Percentiles rank a stretch among this genome's conserved stretches.
Conservation (phyloP, 2,888 invertebrate genomes). For the Catocala nupta region DNA sequence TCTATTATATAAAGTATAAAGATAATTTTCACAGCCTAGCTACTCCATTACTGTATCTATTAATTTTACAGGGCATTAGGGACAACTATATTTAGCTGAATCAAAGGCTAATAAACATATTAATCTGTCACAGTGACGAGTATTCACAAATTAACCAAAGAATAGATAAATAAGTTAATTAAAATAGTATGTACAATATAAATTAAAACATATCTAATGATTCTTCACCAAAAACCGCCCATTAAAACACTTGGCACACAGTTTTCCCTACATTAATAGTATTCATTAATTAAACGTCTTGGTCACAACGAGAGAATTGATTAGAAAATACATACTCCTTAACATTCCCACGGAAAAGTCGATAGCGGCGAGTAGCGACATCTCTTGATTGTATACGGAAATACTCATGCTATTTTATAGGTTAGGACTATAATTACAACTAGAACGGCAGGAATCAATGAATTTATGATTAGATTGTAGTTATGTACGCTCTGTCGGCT, state of each 20-base stretch:
- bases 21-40: too few relatives aligned
- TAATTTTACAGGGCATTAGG: too few relatives aligned
- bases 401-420: conserved; percentile 53
- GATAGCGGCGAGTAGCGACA: conserved; percentile 65
- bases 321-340: conserved; percentile 26
- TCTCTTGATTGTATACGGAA: conserved; percentile 56
- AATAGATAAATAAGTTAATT: conserved; percentile 19
- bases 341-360: conserved; percentile 39
- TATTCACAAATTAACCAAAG: not conserved
- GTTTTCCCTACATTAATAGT: conserved; percentile 20
- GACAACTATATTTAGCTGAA: too few relatives aligned
- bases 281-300: conserved; percentile 36
- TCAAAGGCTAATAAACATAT: too few relatives aligned
- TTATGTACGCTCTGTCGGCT: not conserved
- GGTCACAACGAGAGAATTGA: conserved; percentile 16
- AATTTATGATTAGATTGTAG: conserved; percentile 10
- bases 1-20: too few relatives aligned
- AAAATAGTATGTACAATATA: conserved; percentile 23
- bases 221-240: conserved; percentile 11
- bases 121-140: too few relatives aligned
- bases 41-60: too few relatives aligned
- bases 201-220: conserved; percentile 19
- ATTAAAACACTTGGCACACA: conserved; percentile 36
- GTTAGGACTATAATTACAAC: conserved; percentile 59
- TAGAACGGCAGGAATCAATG: conserved; percentile 5